Base-by-base conservation (phyloP, 2,888 invertebrate genomes). In the Heliconius ethilla region DNA sequence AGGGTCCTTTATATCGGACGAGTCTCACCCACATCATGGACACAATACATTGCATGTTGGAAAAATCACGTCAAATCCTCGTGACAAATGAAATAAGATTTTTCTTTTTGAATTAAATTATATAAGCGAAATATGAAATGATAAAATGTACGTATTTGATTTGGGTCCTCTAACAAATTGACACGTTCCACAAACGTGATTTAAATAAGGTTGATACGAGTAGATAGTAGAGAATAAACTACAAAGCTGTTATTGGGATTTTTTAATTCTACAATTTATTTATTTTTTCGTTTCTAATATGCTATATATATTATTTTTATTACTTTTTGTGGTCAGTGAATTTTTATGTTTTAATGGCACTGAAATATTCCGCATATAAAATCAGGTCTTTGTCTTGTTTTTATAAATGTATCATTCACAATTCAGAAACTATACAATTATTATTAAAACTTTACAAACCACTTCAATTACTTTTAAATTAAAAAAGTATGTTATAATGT, bases 21-120 rank as follows among this genome's bases (percentile, higher is more conserved):
- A 90, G 77, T 77, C 85, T 83, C 81, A 93, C 94, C 94, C 93
- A 91, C 90, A 87, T 94, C 94, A 93, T 81, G 85, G 80, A 85
- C 86, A 94, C 94, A 94, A 94, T 91, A 87, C 89, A 88, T 86
- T 89, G 88, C 87, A 87, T 87, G 90, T 88, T 89, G 85, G 86
- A 89, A 86, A 91, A 89, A 85, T 83, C 86, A 87, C 85, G 86
- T 84, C 84, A 87, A 87, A 88, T 85, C 86, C 85, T 87, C 87
- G 86, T 89, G 87, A 88, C 87, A 88, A 90, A 90, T 91, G 86
- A 87, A 89, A 91, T 89, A 85, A 83, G 85, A 86, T 88, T 88
- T 86, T 86, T 79, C 75, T 76, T 78, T 79, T 81, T 81, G 78
- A 72, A 78, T 77, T 77, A 77, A 78, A 66, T 76, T 79, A 79